phyloP scores from a whole-genome alignment of 2,888 invertebrate genomes.

The Melanargia galathea region DNA sequence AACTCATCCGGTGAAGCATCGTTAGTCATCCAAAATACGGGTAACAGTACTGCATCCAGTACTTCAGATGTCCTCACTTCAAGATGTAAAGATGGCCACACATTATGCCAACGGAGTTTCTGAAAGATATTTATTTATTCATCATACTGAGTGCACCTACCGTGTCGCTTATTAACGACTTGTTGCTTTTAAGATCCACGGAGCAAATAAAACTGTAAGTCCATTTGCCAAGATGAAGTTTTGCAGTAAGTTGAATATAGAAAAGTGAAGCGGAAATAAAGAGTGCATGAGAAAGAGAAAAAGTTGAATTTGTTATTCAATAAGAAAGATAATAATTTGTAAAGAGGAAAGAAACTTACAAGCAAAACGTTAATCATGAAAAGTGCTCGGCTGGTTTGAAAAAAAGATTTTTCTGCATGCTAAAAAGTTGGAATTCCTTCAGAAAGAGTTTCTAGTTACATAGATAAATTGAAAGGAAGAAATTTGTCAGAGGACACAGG shows the following conservation, averaged over 20 bases:
- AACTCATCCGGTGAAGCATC: conserved; percentile 91
- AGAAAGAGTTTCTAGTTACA: too few relatives aligned
- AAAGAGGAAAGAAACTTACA: background rate
- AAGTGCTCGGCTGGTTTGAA: background rate
- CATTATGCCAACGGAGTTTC: conserved; percentile 98
- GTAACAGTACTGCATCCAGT: conserved; percentile 91
- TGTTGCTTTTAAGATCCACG: conserved; percentile 10
- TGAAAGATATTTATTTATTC: conserved; percentile 66
- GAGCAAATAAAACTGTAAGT: background rate
- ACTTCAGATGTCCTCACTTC: conserved; percentile 94
- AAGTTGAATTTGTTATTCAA: background rate
- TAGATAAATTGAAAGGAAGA: background rate
- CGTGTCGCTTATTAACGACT: conserved; percentile 3
- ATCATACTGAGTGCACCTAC: conserved; percentile 25
- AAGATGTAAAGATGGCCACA: conserved; percentile 93
- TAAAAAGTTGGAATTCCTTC: too few relatives aligned
- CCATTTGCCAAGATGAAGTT: conserved; percentile 5
- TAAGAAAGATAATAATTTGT: background rate
- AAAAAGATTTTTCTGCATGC: background rate
- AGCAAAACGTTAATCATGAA: background rate
- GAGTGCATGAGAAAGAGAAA: background rate
- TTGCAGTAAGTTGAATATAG: background rate
- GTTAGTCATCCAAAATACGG: conserved; percentile 91
- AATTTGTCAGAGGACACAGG: too few relatives aligned
- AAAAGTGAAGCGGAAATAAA: background rate